Conservation (phyloP, 2,113 vertebrate species). For the Ochotona princeps region DNA sequence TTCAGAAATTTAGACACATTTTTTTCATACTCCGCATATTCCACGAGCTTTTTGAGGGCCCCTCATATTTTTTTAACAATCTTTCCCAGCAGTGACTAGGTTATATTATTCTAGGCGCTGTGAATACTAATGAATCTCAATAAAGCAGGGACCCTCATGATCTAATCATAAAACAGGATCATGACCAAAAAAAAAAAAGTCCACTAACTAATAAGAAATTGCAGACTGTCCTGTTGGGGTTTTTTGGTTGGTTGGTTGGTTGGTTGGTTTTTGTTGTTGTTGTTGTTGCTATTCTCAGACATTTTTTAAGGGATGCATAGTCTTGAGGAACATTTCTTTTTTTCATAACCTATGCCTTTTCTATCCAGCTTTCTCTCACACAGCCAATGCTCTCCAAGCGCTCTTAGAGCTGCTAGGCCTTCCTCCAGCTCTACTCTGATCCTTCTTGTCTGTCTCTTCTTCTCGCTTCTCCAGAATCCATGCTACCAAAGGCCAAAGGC, state of each 20-base stretch:
- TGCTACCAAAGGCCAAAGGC: neutral
- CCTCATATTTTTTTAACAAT: neutral
- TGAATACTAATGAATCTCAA: neutral
- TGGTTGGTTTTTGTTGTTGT: no score
- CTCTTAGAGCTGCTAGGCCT: neutral
- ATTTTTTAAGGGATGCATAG: neutral
- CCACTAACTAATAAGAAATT: slow-evolving; percentile 38
- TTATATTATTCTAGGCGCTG: slow-evolving; percentile 8
- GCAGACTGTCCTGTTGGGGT: neutral
- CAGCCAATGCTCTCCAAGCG: neutral
- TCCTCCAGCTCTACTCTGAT: neutral
- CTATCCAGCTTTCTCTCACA: neutral
- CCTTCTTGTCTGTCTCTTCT: neutral
- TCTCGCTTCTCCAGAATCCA: neutral
- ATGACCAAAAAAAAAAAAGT: neutral
- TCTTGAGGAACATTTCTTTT: slow-evolving; percentile 40
- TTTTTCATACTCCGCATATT: no score
- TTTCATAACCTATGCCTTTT: slow-evolving; percentile 4
- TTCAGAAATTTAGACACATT: no score
- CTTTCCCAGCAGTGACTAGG: neutral
- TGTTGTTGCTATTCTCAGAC: neutral
- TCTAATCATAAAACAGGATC: slow-evolving; percentile 22
- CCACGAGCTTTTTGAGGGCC: no score
- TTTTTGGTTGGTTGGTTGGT: neutral
- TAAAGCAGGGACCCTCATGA: neutral